Percentiles rank a stretch among this genome's conserved stretches.
Conservation (phyloP, 1,140 invertebrate genomes). For the Panulirus ornatus region DNA sequence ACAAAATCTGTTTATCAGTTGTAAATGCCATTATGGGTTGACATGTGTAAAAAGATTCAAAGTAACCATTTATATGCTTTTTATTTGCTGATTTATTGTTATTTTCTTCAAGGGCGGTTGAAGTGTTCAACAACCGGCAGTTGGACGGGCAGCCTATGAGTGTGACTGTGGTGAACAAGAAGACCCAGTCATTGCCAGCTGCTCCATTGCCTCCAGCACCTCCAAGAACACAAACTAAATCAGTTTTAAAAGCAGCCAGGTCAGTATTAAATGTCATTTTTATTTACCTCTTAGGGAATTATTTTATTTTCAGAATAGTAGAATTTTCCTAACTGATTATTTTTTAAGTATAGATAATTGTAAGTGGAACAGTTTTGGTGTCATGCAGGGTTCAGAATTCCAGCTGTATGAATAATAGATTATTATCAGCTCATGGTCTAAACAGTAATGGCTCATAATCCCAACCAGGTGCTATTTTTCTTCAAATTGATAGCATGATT, state of each 20-base stretch:
- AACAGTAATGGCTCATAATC: no score
- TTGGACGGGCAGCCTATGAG: conserved; percentile 91
- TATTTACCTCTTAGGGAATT: no score
- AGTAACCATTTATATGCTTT: background rate
- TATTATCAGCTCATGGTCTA: no score
- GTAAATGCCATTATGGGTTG: no score
- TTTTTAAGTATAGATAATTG: background rate
- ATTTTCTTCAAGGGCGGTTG: conserved; percentile 85
- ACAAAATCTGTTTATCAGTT: no score
- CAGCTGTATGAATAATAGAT: no score
- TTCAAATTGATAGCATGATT: no score
- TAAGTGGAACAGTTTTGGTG: background rate
- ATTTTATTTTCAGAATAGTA: background rate
- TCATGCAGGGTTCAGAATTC: no score
- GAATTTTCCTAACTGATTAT: background rate
- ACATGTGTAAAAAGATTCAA: no score
- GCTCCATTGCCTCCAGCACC: conserved; percentile 19
- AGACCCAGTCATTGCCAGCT: background rate
- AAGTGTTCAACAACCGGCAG: conserved; percentile 94
- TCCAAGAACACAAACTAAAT: conserved; percentile 45
- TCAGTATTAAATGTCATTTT: background rate
- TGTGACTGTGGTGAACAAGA: conserved; percentile 59
- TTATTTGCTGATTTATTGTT: background rate
- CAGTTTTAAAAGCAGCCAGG: conserved; percentile 61
- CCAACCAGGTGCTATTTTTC: no score